Evolutionary conservation across 2,888 invertebrate genomes (phyloP).

Genomic region (Leptinotarsa peninsularis): DNA sequence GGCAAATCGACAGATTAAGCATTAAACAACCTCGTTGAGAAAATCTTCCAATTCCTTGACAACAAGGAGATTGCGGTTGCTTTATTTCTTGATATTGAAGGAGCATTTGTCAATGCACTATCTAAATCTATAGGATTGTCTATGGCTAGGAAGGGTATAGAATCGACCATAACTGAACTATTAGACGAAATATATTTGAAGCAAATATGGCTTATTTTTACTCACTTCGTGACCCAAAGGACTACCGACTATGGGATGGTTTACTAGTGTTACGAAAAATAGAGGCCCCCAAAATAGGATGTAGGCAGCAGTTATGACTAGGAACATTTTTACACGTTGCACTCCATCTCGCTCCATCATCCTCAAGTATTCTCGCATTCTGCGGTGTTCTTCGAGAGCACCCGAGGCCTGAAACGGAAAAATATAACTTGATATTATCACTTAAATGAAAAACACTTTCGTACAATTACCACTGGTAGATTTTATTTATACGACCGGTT

Average conservation of each 20-base stretch:
- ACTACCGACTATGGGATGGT: slow-evolving; percentile 79
- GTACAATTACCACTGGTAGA: too few species aligned
- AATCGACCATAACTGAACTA: too few species aligned
- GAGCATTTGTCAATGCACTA: too few species aligned
- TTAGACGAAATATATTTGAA: too few species aligned
- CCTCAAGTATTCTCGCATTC: slow-evolving; percentile 81
- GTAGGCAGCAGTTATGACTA: slow-evolving; percentile 86
- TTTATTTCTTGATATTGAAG: too few species aligned
- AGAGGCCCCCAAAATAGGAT: slow-evolving; percentile 92
- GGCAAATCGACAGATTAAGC: too few species aligned
- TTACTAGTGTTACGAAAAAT: slow-evolving; percentile 85
- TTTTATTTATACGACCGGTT: too few species aligned
- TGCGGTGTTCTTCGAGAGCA: slow-evolving; percentile 77
- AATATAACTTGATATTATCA: not conserved
- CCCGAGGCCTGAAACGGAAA: slow-evolving; percentile 64
- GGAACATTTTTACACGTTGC: slow-evolving; percentile 86
- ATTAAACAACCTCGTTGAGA: too few species aligned
- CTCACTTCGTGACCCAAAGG: slow-evolving; percentile 81
- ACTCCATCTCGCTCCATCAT: slow-evolving; percentile 85
- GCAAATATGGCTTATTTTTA: not conserved
- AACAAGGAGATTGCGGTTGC: too few species aligned
- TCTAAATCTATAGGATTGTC: too few species aligned
- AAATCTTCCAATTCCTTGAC: too few species aligned
- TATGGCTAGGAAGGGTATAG: too few species aligned
- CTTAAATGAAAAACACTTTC: not conserved